Percentiles rank a stretch among this genome's conserved stretches.
Evolutionary conservation across 2,888 invertebrate genomes (phyloP).

Genomic region (Scaeva pyrastri): DNA sequence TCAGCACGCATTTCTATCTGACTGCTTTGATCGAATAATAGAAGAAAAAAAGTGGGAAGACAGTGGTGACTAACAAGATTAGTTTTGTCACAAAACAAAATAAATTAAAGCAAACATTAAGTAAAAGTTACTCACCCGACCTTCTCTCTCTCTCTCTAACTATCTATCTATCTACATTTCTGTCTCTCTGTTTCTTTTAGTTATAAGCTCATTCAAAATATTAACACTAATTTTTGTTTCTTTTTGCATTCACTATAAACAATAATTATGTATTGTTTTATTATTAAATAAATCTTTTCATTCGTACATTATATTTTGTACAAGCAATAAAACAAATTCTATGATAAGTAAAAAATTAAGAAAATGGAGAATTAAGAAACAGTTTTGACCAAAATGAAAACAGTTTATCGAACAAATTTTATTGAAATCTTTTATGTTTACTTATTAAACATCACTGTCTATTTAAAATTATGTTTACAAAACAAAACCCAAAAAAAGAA

Average conservation of each 20-base stretch:
- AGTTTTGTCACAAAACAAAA: constrained; percentile 41
- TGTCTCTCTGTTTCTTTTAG: constrained; percentile 62
- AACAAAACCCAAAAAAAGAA: background rate
- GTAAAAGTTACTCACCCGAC: constrained; percentile 68
- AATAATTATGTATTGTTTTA: constrained; percentile 1
- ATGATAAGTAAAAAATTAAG: constrained; percentile 23
- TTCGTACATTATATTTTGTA: constrained; percentile 66
- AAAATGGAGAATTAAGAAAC: constrained; percentile 14
- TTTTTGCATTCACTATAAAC: constrained; percentile 41
- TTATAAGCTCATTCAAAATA: constrained; percentile 70
- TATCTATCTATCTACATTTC: constrained; percentile 5
- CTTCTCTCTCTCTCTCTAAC: constrained; percentile 57
- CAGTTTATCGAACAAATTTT: constrained; percentile 31
- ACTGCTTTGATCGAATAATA: constrained; percentile 97
- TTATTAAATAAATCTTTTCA: constrained; percentile 28
- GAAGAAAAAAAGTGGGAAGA: constrained; percentile 95
- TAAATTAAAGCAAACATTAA: constrained; percentile 37
- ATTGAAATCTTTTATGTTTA: background rate
- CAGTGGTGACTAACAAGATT: constrained; percentile 88
- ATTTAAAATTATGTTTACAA: background rate
- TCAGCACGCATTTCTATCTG: constrained; percentile 85
- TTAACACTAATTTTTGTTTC: constrained; percentile 12
- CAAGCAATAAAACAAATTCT: constrained; percentile 22
- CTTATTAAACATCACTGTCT: constrained; percentile 16
- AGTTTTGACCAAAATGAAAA: constrained; percentile 54